Percentiles rank a stretch among this genome's conserved stretches.
These are phyloP conservation scores for Neomicropteryx cornuta DNA, from an alignment of 1,140 invertebrate genomes.

Conservation along the genomic window DNA sequence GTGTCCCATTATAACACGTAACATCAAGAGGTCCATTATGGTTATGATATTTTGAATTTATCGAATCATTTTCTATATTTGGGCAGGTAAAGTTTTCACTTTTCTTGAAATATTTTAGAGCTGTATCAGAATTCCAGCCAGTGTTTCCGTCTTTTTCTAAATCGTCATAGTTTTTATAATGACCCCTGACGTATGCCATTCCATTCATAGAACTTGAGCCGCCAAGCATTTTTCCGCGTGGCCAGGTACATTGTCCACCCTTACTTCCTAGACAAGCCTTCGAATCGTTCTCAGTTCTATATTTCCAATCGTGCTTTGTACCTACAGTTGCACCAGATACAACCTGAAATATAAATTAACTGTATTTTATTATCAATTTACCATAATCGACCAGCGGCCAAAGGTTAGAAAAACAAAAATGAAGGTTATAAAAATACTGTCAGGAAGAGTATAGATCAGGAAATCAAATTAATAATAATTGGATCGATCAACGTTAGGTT, in stretches of 20 bases:
- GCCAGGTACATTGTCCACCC: slow-evolving; percentile 42
- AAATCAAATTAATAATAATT: no score
- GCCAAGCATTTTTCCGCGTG: slow-evolving; percentile 43
- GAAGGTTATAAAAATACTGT: no score
- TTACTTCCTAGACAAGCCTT: slow-evolving; percentile 31
- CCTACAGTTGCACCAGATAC: no score
- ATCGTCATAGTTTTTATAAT: slow-evolving; percentile 53
- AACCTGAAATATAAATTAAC: no score
- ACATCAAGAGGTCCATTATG: slow-evolving; percentile 17
- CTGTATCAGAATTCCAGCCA: slow-evolving; percentile 66
- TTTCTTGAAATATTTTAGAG: slow-evolving; percentile 25
- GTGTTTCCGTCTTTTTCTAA: slow-evolving; percentile 48
- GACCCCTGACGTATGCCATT: slow-evolving; percentile 65
- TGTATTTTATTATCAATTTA: no score
- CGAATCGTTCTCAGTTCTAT: slow-evolving; percentile 44
- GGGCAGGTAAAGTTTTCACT: slow-evolving; percentile 18
- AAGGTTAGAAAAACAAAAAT: no score
- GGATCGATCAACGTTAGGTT: no score
- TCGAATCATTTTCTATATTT: no score
- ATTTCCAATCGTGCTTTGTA: slow-evolving; percentile 50
- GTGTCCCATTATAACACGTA: slow-evolving; percentile 19
- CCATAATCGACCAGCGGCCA: no score
- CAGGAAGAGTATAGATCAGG: no score
- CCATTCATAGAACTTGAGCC: slow-evolving; percentile 60
- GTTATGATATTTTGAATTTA: slow-evolving; percentile 18